phyloP scores from a whole-genome alignment of 1,140 invertebrate genomes.

The Polyergus mexicanus region DNA sequence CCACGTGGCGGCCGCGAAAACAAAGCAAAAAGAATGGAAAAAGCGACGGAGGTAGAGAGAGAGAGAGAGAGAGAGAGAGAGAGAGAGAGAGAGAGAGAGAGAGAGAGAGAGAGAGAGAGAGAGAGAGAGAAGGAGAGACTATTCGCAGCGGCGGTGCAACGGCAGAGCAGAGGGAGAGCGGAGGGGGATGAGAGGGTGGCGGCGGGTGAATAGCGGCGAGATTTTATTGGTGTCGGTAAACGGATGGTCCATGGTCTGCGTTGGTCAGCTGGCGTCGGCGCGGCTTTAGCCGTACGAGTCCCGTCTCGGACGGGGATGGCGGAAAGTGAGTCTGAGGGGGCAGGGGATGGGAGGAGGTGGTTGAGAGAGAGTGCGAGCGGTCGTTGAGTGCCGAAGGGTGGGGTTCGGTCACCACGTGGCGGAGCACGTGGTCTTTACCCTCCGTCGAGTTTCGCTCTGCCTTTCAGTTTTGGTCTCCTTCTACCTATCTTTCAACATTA shows the following conservation, averaged over 20 bases:
- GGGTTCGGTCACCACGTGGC: constrained; percentile 83
- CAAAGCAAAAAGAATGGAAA: constrained; percentile 69
- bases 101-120: constrained; percentile 18
- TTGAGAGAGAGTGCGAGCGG: constrained; percentile 74
- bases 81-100: constrained; percentile 30
- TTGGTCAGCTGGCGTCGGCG: constrained; percentile 84
- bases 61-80: constrained; percentile 14
- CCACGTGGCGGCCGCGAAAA: constrained; percentile 71
- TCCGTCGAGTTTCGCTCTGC: constrained; percentile 72
- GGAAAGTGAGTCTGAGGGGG: constrained; percentile 69
- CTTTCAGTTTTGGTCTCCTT: constrained; percentile 40
- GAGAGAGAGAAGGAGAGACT: constrained; percentile 27
- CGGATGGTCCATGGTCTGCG: constrained; percentile 83
- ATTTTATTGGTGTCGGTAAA: constrained; percentile 77
- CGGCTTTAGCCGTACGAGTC: constrained; percentile 73
- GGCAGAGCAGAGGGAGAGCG: constrained; percentile 39
- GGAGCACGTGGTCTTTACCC: constrained; percentile 83
- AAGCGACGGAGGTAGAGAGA: constrained; percentile 41
- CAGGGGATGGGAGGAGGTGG: constrained; percentile 60
- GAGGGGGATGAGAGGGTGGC: constrained; percentile 49
- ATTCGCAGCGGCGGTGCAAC: constrained; percentile 33
- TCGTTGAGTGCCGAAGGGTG: constrained; percentile 69
- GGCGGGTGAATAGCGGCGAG: constrained; percentile 73
- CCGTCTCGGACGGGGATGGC: constrained; percentile 63
- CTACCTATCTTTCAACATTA: constrained; percentile 23